A percentile compares a stretch with the other conserved stretches of the same genome.
These are phyloP conservation scores for Leiothrix lutea DNA, from an alignment of 2,113 vertebrate species.

Conservation along the genomic window DNA sequence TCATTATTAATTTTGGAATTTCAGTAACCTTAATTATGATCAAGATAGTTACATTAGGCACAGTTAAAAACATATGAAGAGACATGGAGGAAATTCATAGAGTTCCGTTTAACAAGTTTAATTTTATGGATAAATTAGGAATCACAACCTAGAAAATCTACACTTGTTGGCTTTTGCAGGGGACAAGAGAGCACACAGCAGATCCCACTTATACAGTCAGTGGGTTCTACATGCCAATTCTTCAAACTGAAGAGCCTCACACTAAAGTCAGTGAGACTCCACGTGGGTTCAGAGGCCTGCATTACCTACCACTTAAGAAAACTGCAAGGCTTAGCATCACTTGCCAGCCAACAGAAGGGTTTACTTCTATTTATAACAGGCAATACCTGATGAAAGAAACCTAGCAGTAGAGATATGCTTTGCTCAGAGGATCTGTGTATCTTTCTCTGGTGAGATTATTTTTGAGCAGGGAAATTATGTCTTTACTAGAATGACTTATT, in stretches of 20 bases:
- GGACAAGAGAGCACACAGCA: neutral
- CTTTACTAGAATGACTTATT: neutral
- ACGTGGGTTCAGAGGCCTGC: rapidly evolving
- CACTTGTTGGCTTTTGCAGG: rapidly evolving
- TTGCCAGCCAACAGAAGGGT: neutral
- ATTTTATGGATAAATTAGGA: neutral
- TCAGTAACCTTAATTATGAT: neutral
- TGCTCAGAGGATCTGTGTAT: neutral
- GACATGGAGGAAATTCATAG: neutral
- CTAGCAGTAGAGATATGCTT: neutral
- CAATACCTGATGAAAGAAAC: neutral
- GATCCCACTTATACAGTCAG: neutral
- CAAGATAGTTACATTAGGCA: neutral
- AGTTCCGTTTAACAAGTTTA: neutral
- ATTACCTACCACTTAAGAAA: neutral
- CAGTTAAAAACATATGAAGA: neutral
- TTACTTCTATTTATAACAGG: neutral
- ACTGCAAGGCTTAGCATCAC: neutral
- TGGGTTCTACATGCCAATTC: neutral
- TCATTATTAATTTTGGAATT: neutral
- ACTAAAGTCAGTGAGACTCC: neutral
- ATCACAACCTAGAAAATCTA: neutral
- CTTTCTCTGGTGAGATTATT: neutral
- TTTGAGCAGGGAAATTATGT: neutral
- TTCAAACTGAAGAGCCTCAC: neutral